Percentiles rank a stretch among this genome's conserved stretches.
These are phyloP conservation scores for Manacus vitellinus DNA, from an alignment of 2,113 vertebrate genomes.

Conservation along the genomic window DNA sequence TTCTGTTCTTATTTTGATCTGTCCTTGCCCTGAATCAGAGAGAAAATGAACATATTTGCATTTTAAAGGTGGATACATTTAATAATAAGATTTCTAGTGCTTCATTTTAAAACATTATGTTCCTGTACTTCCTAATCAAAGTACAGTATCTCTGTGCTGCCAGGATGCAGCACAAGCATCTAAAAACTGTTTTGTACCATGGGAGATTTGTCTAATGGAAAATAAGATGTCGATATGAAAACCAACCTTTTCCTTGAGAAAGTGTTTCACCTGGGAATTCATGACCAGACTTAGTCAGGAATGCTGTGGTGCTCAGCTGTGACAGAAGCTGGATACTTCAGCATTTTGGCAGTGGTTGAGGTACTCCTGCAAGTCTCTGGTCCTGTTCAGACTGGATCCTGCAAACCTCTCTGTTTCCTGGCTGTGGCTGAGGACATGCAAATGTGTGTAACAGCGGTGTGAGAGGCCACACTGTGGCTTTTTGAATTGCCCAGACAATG, in stretches of 20 bases:
- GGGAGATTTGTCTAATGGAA: not conserved
- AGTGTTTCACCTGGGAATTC: not conserved
- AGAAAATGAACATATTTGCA: not conserved
- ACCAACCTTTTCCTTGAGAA: not conserved
- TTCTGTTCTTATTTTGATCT: not conserved
- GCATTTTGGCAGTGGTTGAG: not conserved
- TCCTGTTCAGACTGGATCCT: not conserved
- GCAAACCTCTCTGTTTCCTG: not conserved
- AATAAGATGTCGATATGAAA: not conserved
- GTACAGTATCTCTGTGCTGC: not conserved
- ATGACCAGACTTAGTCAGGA: not conserved
- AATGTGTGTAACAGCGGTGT: accelerated
- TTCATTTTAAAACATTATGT: not conserved
- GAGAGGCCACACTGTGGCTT: not conserved
- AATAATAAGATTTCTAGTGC: not conserved
- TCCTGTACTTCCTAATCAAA: not conserved
- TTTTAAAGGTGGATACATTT: not conserved
- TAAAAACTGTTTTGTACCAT: not conserved
- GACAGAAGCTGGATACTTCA: not conserved
- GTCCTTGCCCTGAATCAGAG: not conserved
- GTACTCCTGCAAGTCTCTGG: not conserved
- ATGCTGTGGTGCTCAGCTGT: not conserved
- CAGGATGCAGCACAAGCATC: not conserved
- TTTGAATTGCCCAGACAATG: not conserved
- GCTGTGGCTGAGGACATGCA: not conserved